phyloP scores from a whole-genome alignment of 2,888 invertebrate genomes.

The Hirtodrosophila confusa region DNA sequence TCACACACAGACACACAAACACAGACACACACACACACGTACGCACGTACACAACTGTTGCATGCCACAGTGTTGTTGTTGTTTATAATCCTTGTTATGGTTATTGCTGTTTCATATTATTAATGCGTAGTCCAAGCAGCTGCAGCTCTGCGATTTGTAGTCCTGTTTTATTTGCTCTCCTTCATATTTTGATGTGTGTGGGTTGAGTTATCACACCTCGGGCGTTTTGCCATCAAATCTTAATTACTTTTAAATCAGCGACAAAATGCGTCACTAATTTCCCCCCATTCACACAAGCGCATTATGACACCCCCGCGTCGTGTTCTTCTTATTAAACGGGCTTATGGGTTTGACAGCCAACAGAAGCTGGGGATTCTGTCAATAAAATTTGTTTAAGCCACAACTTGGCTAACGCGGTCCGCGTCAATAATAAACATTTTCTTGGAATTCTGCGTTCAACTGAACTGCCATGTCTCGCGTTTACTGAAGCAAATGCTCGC shows the following conservation, averaged over 20 bases:
- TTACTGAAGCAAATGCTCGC: too few species aligned
- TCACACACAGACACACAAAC: slow-evolving; percentile 25
- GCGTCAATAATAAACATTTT: neutral
- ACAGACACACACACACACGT: slow-evolving; percentile 1
- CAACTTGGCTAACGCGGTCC: neutral
- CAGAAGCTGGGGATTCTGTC: neutral
- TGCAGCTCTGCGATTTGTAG: neutral
- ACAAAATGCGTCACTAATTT: slow-evolving; percentile 22
- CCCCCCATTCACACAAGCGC: neutral
- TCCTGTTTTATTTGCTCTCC: neutral
- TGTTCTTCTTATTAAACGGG: neutral
- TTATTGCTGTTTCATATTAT: slow-evolving; percentile 26
- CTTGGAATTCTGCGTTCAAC: too few species aligned
- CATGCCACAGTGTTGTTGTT: slow-evolving; percentile 49
- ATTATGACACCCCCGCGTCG: slow-evolving; percentile 9
- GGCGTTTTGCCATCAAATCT: slow-evolving; percentile 38
- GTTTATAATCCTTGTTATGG: slow-evolving; percentile 45
- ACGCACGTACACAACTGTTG: slow-evolving; percentile 57
- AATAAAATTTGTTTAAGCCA: neutral
- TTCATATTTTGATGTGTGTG: neutral
- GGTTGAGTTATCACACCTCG: slow-evolving; percentile 29
- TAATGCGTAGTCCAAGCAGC: slow-evolving; percentile 12
- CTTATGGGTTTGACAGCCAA: neutral
- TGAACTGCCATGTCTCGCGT: too few species aligned
- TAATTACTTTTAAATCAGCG: slow-evolving; percentile 50